phyloP scores from a whole-genome alignment of 23 tunicate genomes.

The Ciona savignyi region DNA sequence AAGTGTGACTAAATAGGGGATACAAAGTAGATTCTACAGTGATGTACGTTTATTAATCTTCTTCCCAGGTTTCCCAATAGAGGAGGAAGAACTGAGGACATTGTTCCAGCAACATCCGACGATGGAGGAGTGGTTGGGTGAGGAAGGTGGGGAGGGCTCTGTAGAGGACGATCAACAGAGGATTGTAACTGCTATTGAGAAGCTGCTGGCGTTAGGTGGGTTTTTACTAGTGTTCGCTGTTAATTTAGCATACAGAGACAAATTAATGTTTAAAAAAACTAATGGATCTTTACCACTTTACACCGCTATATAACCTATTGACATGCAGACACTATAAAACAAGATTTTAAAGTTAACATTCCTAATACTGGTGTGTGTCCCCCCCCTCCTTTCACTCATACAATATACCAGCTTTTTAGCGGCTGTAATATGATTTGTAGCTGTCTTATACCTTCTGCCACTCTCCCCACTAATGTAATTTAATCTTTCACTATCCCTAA shows the following conservation, averaged over 20 bases:
- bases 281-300: too few relatives aligned
- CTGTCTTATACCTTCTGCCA: neutral
- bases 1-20: too few relatives aligned
- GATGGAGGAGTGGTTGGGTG: slow-evolving; percentile 2
- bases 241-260: too few relatives aligned
- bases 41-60: too few relatives aligned
- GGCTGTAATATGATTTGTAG: neutral
- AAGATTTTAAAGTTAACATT: neutral
- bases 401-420: neutral
- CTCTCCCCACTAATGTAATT: neutral
- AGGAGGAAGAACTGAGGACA: slow-evolving; percentile 4
- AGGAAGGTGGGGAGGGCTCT: neutral
- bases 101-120: neutral
- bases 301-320: too few relatives aligned
- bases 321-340: neutral
- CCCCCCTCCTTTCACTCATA: too few relatives aligned
- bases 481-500: neutral
- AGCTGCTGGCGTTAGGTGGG: slow-evolving; percentile 2
- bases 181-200: slow-evolving; percentile 3
- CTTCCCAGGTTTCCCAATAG: slow-evolving; percentile 11
- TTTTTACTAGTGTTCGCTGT: too few relatives aligned
- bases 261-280: too few relatives aligned
- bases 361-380: too few relatives aligned
- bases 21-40: too few relatives aligned
- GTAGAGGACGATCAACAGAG: slow-evolving; percentile 1